A percentile compares a stretch with the other conserved stretches of the same genome.
Conservation (phyloP, 2,797 vertebrate genomes). For the Lacerta bilineata region DNA sequence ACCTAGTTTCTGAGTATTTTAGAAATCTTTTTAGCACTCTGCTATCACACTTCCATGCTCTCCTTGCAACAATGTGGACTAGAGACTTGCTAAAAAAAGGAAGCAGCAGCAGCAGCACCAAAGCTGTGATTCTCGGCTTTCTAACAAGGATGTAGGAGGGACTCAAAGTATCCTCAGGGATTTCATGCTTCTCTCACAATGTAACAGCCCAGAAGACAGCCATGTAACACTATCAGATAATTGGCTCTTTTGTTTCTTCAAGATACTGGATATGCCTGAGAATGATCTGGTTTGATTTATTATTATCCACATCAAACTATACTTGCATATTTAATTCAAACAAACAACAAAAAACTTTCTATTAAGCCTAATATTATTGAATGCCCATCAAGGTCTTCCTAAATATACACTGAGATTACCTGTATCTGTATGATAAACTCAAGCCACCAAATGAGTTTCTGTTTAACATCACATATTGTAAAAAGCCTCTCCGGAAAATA, state of each 20-base stretch:
- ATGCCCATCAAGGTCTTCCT: conserved; percentile 43
- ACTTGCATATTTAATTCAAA: conserved; percentile 54
- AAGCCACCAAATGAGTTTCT: conserved; percentile 36
- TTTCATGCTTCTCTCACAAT: neutral
- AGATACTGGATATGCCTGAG: conserved; percentile 58
- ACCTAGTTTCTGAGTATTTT: neutral
- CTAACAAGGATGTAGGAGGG: neutral
- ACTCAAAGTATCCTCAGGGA: conserved; percentile 13
- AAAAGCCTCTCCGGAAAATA: conserved; percentile 45
- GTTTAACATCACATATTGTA: conserved; percentile 44
- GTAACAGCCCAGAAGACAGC: neutral
- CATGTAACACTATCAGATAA: neutral
- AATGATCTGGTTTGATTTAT: conserved; percentile 46
- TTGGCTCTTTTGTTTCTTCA: conserved; percentile 34
- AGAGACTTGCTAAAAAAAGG: neutral
- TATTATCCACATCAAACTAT: conserved; percentile 25
- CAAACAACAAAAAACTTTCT: conserved; percentile 56
- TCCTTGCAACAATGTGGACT: neutral
- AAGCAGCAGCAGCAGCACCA: no score
- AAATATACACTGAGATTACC: conserved; percentile 66
- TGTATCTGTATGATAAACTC: conserved; percentile 44
- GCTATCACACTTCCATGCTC: neutral
- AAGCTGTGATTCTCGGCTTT: neutral
- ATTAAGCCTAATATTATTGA: conserved; percentile 64
- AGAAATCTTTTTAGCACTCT: neutral